phyloP scores from a whole-genome alignment of 2,113 vertebrate genomes.

The Thalassoma bifasciatum region DNA sequence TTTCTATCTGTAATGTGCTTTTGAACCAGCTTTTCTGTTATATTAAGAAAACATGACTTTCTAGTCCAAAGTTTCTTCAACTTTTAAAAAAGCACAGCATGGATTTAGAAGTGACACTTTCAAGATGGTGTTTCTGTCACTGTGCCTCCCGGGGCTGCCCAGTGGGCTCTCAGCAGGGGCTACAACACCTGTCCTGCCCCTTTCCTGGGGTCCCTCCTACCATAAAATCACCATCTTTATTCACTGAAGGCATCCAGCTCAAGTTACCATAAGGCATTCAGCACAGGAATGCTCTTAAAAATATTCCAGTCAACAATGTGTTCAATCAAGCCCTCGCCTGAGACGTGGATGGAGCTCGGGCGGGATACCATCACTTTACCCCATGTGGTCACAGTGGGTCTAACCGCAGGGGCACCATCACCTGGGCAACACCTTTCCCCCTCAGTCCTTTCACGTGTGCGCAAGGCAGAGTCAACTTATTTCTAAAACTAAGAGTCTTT shows the following conservation, averaged over 20 bases:
- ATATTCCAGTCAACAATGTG: constrained; percentile 51
- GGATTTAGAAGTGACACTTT: background rate
- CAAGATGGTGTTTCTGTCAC: background rate
- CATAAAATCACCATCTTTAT: constrained; percentile 65
- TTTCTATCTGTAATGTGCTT: background rate
- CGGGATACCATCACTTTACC: constrained; percentile 44
- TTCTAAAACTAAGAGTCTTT: background rate
- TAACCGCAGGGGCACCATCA: constrained; percentile 37
- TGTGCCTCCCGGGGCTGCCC: constrained; percentile 49
- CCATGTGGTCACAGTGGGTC: constrained; percentile 39
- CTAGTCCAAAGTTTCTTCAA: background rate
- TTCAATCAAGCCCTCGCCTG: constrained; percentile 46
- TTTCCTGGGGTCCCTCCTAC: constrained; percentile 46
- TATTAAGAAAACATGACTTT: background rate
- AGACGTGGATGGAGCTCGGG: background rate
- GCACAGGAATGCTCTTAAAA: constrained; percentile 25
- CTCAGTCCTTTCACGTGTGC: background rate
- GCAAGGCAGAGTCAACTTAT: background rate
- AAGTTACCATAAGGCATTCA: constrained; percentile 53
- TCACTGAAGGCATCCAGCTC: constrained; percentile 42
- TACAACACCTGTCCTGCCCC: constrained; percentile 49
- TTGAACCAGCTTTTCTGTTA: background rate
- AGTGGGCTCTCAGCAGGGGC: constrained; percentile 72
- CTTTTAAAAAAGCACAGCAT: background rate
- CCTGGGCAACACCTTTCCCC: constrained; percentile 56